Evolutionary conservation across 92 coral and sea anemone genomes (phyloP).

Genomic region (Palythoa grandiflora): DNA sequence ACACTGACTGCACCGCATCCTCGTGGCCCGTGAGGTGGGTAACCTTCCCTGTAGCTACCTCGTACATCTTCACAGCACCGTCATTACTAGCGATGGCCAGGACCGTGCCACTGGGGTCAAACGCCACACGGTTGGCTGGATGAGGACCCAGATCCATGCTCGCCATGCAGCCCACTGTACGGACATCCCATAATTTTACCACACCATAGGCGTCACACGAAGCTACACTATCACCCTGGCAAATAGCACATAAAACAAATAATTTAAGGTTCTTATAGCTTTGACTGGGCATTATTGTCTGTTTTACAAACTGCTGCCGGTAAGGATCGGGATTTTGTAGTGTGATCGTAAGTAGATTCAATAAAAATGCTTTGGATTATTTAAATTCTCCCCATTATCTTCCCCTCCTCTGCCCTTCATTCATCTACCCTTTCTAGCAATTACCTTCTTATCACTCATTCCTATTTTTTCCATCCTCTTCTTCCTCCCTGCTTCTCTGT

Average conservation of each 20-base stretch:
- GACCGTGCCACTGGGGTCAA: conserved; percentile 96
- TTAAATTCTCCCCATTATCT: too few species aligned
- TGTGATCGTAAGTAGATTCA: neutral
- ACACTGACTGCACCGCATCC: conserved; percentile 94
- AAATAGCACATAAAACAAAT: neutral
- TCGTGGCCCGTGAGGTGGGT: conserved; percentile 97
- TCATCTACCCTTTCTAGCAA: too few species aligned
- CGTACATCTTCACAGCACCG: conserved; percentile 96
- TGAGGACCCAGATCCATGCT: conserved; percentile 95
- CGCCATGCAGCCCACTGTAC: conserved; percentile 94
- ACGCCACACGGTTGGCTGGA: conserved; percentile 97
- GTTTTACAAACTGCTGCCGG: neutral
- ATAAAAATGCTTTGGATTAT: neutral
- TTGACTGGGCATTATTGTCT: neutral
- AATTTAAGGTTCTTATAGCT: neutral
- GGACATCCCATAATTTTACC: conserved; percentile 98
- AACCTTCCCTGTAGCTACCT: conserved; percentile 84
- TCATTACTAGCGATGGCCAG: conserved; percentile 98
- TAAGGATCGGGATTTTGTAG: neutral
- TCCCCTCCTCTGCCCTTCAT: too few species aligned
- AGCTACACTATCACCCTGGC: conserved; percentile 96
- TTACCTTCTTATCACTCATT: too few species aligned
- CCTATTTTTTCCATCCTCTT: neutral
- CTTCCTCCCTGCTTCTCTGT: neutral
- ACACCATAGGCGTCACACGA: conserved; percentile 98